phyloP scores from a whole-genome alignment of 1,140 invertebrate species.

The Apis cerana region DNA sequence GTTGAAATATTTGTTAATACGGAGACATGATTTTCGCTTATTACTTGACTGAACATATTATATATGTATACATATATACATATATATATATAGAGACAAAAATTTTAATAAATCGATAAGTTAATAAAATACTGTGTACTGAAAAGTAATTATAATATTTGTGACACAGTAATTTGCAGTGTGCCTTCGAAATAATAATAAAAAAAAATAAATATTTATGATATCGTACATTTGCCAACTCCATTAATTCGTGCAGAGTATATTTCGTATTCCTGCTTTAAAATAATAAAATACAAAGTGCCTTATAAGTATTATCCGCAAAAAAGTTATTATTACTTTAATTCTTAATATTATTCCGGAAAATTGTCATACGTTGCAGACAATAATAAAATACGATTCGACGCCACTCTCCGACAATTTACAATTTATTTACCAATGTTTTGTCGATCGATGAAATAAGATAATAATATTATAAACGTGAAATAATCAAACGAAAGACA shows the following conservation, averaged over 20 bases:
- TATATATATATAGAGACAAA: neutral
- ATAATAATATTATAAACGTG: neutral
- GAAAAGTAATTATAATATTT: constrained; percentile 5
- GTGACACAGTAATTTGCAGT: constrained; percentile 19
- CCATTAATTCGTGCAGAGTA: constrained; percentile 20
- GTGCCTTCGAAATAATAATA: constrained; percentile 8
- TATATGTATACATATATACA: neutral
- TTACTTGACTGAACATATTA: constrained; percentile 6
- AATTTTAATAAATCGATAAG: neutral
- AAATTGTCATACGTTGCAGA: neutral
- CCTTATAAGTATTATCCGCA: constrained; percentile 24
- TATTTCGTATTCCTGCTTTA: constrained; percentile 30
- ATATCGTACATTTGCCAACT: constrained; percentile 24
- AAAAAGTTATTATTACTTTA: neutral
- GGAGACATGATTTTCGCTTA: constrained; percentile 1
- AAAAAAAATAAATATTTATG: constrained; percentile 20
- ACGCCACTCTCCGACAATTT: no score
- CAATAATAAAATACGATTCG: neutral
- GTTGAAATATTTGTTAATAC: constrained; percentile 22
- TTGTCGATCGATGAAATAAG: neutral
- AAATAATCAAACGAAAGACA: neutral
- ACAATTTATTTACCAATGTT: neutral
- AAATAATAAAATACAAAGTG: constrained; percentile 24
- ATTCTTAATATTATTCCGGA: neutral
- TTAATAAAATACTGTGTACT: neutral